A percentile compares a stretch with the other conserved stretches of the same genome.
phyloP scores from a whole-genome alignment of 2,797 vertebrate species.

The Melanogrammus aeglefinus region DNA sequence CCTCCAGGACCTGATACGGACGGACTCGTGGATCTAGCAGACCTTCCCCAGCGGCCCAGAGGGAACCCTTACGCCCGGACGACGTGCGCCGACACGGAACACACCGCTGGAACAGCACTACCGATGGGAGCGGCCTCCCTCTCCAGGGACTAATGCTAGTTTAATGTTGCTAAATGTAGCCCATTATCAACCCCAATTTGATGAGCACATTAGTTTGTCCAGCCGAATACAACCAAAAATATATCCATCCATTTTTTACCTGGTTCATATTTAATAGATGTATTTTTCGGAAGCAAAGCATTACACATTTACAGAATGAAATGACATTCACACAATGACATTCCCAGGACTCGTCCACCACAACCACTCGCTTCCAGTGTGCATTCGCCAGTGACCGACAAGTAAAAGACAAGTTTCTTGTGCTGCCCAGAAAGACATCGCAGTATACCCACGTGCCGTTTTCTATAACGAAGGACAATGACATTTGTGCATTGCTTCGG shows the following conservation, averaged over 20 bases:
- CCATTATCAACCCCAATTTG: not conserved
- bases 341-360: not conserved
- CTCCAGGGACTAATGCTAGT: not conserved
- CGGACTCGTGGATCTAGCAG: too few species aligned
- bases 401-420: not conserved
- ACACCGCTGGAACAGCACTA: too few species aligned
- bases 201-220: not conserved
- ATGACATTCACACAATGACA: not conserved
- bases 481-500: not conserved
- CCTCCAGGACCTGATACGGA: too few species aligned
- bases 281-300: not conserved
- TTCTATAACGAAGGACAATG: not conserved
- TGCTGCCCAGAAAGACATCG: not conserved
- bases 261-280: not conserved
- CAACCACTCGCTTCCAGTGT: not conserved
- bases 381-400: not conserved
- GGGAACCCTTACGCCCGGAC: too few species aligned
- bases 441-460: not conserved
- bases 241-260: not conserved
- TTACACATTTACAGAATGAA: not conserved
- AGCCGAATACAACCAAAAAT: not conserved
- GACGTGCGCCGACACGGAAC: too few species aligned
- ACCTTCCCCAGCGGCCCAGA: too few species aligned
- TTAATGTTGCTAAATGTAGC: not conserved
- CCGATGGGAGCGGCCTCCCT: too few species aligned